Percentiles rank a stretch among this genome's conserved stretches.
These are phyloP conservation scores for Gymnocypris eckloni DNA, from an alignment of 2,797 vertebrate species.

Conservation along the genomic window DNA sequence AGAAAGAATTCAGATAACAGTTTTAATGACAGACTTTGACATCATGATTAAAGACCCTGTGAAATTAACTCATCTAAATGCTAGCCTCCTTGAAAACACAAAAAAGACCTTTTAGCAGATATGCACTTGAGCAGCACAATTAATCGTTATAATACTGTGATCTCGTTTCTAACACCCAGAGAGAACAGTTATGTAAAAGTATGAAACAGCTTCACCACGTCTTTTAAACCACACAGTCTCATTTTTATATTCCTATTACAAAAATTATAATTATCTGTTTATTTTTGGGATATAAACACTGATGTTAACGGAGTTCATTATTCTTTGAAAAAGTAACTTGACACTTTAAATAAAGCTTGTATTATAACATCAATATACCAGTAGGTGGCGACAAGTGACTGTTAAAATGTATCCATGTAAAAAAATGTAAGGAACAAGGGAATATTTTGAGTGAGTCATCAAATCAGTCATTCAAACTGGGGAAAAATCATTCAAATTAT, in stretches of 20 bases:
- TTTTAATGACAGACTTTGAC: conserved; percentile 20
- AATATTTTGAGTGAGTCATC: neutral
- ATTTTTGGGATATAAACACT: neutral
- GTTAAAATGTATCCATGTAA: neutral
- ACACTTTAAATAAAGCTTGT: neutral
- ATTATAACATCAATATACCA: neutral
- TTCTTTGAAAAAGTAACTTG: neutral
- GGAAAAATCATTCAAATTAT: neutral
- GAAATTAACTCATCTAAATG: neutral
- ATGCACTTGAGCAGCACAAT: neutral
- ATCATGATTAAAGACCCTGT: neutral
- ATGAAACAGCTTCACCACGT: neutral
- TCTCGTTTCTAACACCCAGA: neutral
- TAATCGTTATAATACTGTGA: neutral
- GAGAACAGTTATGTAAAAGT: neutral
- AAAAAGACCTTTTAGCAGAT: rapidly evolving
- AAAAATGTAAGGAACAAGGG: too few species aligned
- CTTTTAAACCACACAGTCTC: neutral
- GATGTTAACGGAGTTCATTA: neutral
- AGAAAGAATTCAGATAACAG: neutral
- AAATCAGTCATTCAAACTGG: neutral
- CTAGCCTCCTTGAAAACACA: neutral
- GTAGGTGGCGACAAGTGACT: neutral
- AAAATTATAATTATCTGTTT: neutral
- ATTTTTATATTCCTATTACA: neutral